Base-by-base conservation (phyloP, 2,888 invertebrate species). In the Sipha maydis region DNA sequence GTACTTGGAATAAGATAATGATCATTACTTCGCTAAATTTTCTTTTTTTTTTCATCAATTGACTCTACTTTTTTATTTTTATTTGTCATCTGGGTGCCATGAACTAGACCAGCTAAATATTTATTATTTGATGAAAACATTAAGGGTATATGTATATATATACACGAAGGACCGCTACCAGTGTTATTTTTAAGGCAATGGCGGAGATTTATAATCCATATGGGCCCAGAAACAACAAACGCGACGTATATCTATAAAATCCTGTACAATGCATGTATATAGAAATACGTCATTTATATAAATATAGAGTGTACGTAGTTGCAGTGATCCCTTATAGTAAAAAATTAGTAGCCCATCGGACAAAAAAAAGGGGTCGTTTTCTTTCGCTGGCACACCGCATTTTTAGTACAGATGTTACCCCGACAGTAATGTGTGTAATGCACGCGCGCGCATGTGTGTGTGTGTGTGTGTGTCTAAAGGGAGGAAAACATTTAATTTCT, bases 121-220 rank as follows among this genome's bases (percentile, higher is more conserved):
- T 34, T 73, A 17, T 83, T n/a, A 14, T 41, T 19, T 31, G 31
- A 28, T 71, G 48, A 71, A 71, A 54, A 83, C 73, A 28, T 75
- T 21, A 25, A 25, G 61, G 11, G 17, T 69, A 56, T 77, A 31
- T 25, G 7, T 38, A 75, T 38, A 75, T 41, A 41, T 38, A 41
- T 75, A 25, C 21, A 83, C 3, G 7, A 25, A 61, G 11, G 7
- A 38, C 61, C 38, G 76, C 76, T 84, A 76, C 38, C 84, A 31
- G 85, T 48, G 85, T 85, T 85, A 85, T 85, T 85, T 85, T 77
- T 85, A 85, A 67, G 85, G 77, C 67, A 67, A 77, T 69, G 77
- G 77, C 76, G 77, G 85, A 85, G 77, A 85, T 85, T 85, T 77
- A 85, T 85, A 85, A 69, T 77, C 77, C 85, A 85, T n/a, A 77